Evolutionary conservation across 2,888 invertebrate species (phyloP), one percentile per base, ranked within the genome.

Genomic region (Phrixothrix hirtus): DNA sequence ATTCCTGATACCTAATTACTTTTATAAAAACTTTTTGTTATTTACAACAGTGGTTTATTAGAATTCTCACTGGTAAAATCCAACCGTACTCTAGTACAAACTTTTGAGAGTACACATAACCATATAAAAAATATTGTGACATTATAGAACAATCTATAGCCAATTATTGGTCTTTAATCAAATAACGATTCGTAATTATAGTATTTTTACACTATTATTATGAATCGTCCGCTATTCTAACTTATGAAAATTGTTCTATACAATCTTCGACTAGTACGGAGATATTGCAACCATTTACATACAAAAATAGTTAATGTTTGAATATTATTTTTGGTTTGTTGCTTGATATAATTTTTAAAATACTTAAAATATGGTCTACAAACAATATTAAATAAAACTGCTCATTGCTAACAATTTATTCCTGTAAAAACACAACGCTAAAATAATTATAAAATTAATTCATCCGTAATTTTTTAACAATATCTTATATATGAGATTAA

Each of bases 201-300:
- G 34, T 32, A 31, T 25, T 31, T 27, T 17, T 11, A 37, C 34
- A 27, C 36, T 26, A 13, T 46, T 31, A 38, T 17, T 14, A 43
- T 7, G 32, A 27, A 34, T 34, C 14, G 13, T 13, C 7, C 11
- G 14, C 32, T 43, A 46, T 21, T 26, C 46, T 46, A 46, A 45
- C 25, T 34, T 48, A 21, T 48, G 41, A 48, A 48, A 41, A 48
- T 34, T 16, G 41, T 15, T 25, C 16, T 29, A 29, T 34, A 48
- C 37, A 53, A 48, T 34, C 48, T 53, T 53, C 55, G 62, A 65
- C 62, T 65, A 65, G 65, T 65, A 65, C 57, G 60, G 59, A 59
- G 45, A 63, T 65, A 65, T 65, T 65, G 63, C 65, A 62, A 58
- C 58, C 17, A 57, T 53, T 49, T 26, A 49, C 48, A 48, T 49